Conservation (phyloP, 23 tunicate genomes). For the Halocynthia roretzi region DNA sequence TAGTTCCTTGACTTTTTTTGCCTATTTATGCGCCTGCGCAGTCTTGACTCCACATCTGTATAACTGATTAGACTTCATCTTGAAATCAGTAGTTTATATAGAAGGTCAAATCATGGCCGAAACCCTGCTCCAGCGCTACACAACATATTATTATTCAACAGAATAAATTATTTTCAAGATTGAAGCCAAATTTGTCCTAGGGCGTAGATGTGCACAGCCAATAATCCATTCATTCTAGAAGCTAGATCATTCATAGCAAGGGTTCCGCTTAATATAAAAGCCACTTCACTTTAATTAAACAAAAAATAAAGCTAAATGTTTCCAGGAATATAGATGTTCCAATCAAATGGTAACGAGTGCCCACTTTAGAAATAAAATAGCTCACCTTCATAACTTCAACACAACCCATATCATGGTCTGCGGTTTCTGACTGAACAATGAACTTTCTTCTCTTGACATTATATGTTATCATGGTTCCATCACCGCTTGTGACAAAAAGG, state of each 20-base stretch:
- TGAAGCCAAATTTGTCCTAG: no score
- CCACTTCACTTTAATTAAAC: not conserved
- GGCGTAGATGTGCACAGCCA: no score
- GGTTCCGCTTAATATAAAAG: not conserved
- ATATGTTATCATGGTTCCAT: slow-evolving; percentile 82
- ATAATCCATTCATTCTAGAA: not conserved
- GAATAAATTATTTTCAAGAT: no score
- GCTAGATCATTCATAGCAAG: not conserved
- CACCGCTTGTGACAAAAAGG: slow-evolving; percentile 70
- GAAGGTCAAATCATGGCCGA: not conserved
- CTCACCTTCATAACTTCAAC: slow-evolving; percentile 54
- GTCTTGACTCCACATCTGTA: no score
- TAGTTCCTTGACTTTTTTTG: no score
- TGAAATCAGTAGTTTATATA: not conserved
- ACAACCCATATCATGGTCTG: slow-evolving; percentile 50
- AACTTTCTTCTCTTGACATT: slow-evolving; percentile 64
- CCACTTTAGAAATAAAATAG: not conserved
- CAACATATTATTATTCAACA: no score
- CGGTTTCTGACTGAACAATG: slow-evolving; percentile 56
- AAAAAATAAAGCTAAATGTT: no score
- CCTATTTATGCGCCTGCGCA: no score
- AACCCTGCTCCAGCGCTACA: not conserved
- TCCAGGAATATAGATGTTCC: no score
- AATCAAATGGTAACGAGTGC: no score
- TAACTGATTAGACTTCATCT: no score